Evolutionary conservation across 1,140 invertebrate species (phyloP), one percentile per base, ranked within the genome.

Genomic region (Dendroctonus ponderosae): DNA sequence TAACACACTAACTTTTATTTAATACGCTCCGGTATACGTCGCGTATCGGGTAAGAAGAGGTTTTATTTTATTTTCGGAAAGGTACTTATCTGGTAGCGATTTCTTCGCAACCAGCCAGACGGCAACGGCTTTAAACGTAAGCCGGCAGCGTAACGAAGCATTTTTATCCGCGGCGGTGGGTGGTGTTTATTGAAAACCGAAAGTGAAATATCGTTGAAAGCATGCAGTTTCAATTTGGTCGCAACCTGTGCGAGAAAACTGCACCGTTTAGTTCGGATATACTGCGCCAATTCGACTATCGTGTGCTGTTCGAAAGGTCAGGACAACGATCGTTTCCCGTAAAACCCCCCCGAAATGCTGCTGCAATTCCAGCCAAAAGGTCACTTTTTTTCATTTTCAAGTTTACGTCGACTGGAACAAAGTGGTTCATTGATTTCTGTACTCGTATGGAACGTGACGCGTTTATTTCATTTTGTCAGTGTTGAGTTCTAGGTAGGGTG

Each of bases 21-120:
- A 60, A 60, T 60, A 60, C 58, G 15, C 58, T 49, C 26, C 43
- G 46, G 46, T 60, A 57, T 37, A 12, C 43, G 49, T 49, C 26
- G 38, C 46, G 38, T 58, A 58, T 58, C 42, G 56, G 7, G 37
- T 26, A 60, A 26, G 44, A 46, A 46, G 38, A 53, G 26, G 43
- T 60, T 60, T 60, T 60, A 60, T 60, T 62, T 65, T 65, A 65
- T 65, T 65, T 65, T 11, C 39, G 26, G 26, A 26, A 26, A 26
- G 26, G 42, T 57, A 56, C 62, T 65, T 65, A 65, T 65, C 62
- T 65, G 49, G 61, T 63, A 63, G 61, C 62, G 62, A 65, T 57
- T 57, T 65, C 57, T 65, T 54, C 53, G 53, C 8, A 58, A 39
- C 26, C 59, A 65, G 62, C 54, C 62, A 65, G 62, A 53, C 62